These are phyloP conservation scores for Actinopyga echinites DNA, from an alignment of 53 echinoderm and acorn worm species.

Conservation along the genomic window DNA sequence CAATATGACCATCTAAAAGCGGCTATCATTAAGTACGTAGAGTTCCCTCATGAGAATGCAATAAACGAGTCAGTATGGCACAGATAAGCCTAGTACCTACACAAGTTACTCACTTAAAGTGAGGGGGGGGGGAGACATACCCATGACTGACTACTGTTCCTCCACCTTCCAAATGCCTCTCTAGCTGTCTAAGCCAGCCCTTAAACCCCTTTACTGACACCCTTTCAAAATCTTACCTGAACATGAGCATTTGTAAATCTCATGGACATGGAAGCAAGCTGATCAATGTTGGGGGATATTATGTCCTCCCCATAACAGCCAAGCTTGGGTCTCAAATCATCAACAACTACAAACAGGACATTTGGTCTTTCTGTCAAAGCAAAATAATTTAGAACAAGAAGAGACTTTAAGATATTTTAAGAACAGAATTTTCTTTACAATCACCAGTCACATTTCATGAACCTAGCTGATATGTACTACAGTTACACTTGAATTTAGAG, in stretches of 20 bases:
- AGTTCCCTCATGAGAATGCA: too few species aligned
- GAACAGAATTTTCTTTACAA: too few species aligned
- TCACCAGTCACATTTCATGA: too few species aligned
- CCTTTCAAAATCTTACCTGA: constrained; percentile 80
- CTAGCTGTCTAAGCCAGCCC: too few species aligned
- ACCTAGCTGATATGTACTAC: too few species aligned
- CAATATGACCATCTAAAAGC: too few species aligned
- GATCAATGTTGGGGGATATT: constrained; percentile 86
- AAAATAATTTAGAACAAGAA: background rate
- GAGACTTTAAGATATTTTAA: background rate
- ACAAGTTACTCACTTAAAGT: too few species aligned
- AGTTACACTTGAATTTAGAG: too few species aligned
- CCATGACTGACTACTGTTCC: background rate
- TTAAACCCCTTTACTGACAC: too few species aligned
- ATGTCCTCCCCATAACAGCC: constrained; percentile 85
- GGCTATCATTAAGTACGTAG: too few species aligned
- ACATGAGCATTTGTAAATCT: constrained; percentile 86
- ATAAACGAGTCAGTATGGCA: too few species aligned
- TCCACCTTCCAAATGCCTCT: background rate
- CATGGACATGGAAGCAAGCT: constrained; percentile 77
- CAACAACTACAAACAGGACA: constrained; percentile 84
- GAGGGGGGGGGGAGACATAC: background rate
- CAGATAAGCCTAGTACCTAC: too few species aligned
- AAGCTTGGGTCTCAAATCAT: constrained; percentile 84
- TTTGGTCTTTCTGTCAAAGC: constrained; percentile 56